A percentile compares a stretch with the other conserved stretches of the same genome.
These are phyloP conservation scores for Chelon auratus DNA, from an alignment of 2,797 vertebrate species.

Conservation along the genomic window DNA sequence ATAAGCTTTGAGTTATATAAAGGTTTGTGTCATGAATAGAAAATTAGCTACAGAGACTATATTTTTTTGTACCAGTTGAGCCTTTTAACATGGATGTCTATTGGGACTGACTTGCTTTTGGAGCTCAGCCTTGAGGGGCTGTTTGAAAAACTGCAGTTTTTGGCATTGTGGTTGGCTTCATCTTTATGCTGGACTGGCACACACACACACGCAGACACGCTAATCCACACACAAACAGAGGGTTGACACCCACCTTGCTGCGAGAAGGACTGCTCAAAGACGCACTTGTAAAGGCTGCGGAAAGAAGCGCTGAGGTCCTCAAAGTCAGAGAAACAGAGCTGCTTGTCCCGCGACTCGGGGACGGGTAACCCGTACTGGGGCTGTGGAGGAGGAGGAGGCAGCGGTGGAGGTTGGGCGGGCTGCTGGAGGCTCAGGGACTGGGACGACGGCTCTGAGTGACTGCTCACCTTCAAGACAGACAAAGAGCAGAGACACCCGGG, in stretches of 20 bases:
- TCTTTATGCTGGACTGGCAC: too few relatives aligned
- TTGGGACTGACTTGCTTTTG: too few relatives aligned
- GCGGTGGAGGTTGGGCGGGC: constrained; percentile 59
- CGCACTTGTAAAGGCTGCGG: constrained; percentile 91
- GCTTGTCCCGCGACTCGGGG: constrained; percentile 86
- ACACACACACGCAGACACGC: constrained; percentile 19
- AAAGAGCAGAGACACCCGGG: constrained; percentile 6
- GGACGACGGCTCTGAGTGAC: constrained; percentile 86
- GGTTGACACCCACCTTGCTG: constrained; percentile 85
- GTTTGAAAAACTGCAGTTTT: neutral
- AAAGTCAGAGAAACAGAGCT: constrained; percentile 87
- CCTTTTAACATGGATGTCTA: too few relatives aligned
- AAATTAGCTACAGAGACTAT: too few relatives aligned
- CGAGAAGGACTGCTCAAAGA: constrained; percentile 89
- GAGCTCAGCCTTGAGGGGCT: too few relatives aligned
- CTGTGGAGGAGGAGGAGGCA: constrained; percentile 75
- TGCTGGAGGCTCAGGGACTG: constrained; percentile 87
- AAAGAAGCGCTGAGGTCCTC: constrained; percentile 92
- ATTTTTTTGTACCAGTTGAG: too few relatives aligned
- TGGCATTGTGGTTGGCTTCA: too few relatives aligned
- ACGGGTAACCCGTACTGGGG: constrained; percentile 86
- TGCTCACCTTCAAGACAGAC: constrained; percentile 79
- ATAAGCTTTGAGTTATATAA: too few relatives aligned
- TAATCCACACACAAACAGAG: constrained; percentile 12
- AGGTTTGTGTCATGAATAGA: too few relatives aligned